Evolutionary conservation across 2,797 vertebrate species (phyloP).

Genomic region (Sphaeramia orbicularis): DNA sequence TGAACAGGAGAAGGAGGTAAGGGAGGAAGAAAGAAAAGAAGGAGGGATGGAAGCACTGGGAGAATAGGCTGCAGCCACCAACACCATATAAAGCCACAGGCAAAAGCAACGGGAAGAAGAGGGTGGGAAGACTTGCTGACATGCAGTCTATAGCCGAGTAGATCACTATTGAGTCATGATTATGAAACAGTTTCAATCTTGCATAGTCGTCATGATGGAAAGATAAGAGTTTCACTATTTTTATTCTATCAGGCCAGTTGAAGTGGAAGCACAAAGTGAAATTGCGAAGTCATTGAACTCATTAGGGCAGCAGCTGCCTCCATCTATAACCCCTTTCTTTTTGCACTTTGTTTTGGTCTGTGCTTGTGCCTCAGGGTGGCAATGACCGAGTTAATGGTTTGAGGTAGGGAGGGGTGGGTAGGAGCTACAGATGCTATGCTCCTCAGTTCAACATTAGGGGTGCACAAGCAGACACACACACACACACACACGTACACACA

Average conservation of each 20-base stretch:
- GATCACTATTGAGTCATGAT: slow-evolving; percentile 39
- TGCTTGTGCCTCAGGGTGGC: slow-evolving; percentile 70
- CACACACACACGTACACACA: slow-evolving; percentile 39
- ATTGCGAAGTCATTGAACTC: slow-evolving; percentile 68
- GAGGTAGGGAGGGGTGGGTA: slow-evolving; percentile 44
- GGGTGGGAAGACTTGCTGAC: slow-evolving; percentile 34
- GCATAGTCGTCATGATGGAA: slow-evolving; percentile 24
- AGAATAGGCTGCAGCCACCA: slow-evolving; percentile 29
- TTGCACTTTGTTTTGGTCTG: slow-evolving; percentile 59
- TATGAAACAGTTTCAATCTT: slow-evolving; percentile 43
- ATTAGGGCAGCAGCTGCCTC: slow-evolving; percentile 77
- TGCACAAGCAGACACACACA: slow-evolving; percentile 49
- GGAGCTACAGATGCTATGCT: slow-evolving; percentile 70
- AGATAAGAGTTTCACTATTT: slow-evolving; percentile 50
- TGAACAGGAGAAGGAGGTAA: background rate
- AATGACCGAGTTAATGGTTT: slow-evolving; percentile 80
- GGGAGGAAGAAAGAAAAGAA: background rate
- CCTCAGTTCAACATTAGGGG: slow-evolving; percentile 52
- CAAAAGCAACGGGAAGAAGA: slow-evolving; percentile 28
- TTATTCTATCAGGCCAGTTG: slow-evolving; percentile 54
- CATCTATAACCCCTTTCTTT: slow-evolving; percentile 58
- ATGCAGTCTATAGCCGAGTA: slow-evolving; percentile 42
- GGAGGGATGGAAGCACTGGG: background rate
- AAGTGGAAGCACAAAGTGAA: slow-evolving; percentile 39
- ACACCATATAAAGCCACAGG: slow-evolving; percentile 35